Evolutionary conservation across 2,888 invertebrate genomes (phyloP).

Genomic region (Micoletzkya japonica): DNA sequence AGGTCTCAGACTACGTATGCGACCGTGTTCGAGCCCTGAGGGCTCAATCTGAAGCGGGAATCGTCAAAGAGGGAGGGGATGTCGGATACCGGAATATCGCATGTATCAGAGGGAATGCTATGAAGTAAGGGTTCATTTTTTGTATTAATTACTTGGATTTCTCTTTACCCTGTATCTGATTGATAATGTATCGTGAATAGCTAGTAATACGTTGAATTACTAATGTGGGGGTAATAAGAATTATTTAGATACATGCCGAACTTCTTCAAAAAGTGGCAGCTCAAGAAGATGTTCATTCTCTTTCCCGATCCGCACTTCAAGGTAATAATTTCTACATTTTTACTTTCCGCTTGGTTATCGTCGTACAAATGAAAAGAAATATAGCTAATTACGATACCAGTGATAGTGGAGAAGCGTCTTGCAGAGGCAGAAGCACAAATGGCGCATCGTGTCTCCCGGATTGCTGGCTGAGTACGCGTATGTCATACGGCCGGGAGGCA

Average conservation of each 20-base stretch:
- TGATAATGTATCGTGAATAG: slow-evolving; percentile 69
- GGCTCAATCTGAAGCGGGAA: slow-evolving; percentile 41
- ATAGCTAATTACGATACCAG: too few species aligned
- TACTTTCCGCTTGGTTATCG: too few species aligned
- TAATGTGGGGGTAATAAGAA: not conserved
- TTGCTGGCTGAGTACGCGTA: slow-evolving; percentile 96
- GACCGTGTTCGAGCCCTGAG: slow-evolving; percentile 88
- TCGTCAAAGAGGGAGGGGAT: slow-evolving; percentile 62
- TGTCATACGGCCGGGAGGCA: slow-evolving; percentile 76
- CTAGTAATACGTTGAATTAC: slow-evolving; percentile 97
- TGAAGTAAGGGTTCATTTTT: too few species aligned
- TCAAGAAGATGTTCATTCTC: slow-evolving; percentile 83
- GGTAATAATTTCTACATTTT: too few species aligned
- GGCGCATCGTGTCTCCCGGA: slow-evolving; percentile 93
- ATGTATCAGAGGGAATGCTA: slow-evolving; percentile 75
- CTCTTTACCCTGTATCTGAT: not conserved
- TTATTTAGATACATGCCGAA: slow-evolving; percentile 92
- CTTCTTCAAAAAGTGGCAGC: slow-evolving; percentile 88
- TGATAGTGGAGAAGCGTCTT: too few species aligned
- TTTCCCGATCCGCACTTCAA: slow-evolving; percentile 99
- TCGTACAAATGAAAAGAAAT: too few species aligned
- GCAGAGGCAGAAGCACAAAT: slow-evolving; percentile 89
- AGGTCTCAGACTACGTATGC: slow-evolving; percentile 86
- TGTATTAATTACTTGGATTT: not conserved
- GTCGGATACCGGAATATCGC: slow-evolving; percentile 87